Base-by-base conservation (phyloP, 2,888 invertebrate species). In the Pseudolycoriella hygida region DNA sequence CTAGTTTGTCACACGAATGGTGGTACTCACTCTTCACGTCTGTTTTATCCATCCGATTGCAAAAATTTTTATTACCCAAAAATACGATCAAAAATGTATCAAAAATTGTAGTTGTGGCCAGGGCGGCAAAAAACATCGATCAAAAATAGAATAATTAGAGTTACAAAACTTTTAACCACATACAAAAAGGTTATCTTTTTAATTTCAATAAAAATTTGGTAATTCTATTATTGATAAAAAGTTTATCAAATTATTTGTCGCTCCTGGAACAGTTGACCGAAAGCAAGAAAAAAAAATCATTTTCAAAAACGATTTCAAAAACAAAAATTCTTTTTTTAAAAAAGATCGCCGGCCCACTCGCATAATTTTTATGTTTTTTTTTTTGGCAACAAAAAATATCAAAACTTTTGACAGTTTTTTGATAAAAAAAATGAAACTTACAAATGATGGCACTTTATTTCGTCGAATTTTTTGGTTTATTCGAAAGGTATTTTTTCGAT, bases 11-110 rank as follows among this genome's bases (percentile, higher is more conserved):
- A 46, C 46, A 46, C 44, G 44, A 15, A 43, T 31, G 25, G 43
- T 53, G 57, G 60, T 63, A 63, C 63, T 63, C 61, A 63, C 63
- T 64, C 61, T 64, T 63, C 60, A 60, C 61, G 55, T 60, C 63
- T 63, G 61, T 55, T 32, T 17, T 31, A 25, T 40, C 15, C n/a
- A 14, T 34, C 15, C n/a, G 15, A 34, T 34, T 14, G 34, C 34
- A 34, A 34, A 34, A 34, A 45, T 19, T 34, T 31, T 45, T 41
- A 32, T 45, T 34, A 34, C 34, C 34, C 34, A 34, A 34, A 34
- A 34, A 34, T 14, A 14, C 25, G 25, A 8, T 34, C 34, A 34
- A 34, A 34, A 34, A 14, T 34, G 15, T 12, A 14, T 34, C n/a
- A 34, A 34, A 34, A 34, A 34, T 34, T 34, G 34, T 34, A 34